A percentile compares a stretch with the other conserved stretches of the same genome.
Evolutionary conservation across 2,797 vertebrate species (phyloP).

Genomic region (Megaceryle alcyon): DNA sequence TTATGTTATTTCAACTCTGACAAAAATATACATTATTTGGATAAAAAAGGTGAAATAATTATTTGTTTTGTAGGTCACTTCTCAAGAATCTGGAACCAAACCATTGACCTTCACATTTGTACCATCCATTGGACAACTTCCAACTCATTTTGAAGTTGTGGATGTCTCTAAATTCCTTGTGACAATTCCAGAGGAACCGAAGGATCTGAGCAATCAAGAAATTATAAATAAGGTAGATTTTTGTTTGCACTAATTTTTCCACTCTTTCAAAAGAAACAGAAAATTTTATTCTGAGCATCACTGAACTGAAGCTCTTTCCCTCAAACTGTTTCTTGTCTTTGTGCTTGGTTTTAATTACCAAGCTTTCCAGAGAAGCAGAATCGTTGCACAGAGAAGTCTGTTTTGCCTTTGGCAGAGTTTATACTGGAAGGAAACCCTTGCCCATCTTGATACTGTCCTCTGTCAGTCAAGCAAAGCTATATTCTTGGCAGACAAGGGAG

Average conservation of each 20-base stretch:
- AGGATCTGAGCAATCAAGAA: slow-evolving; percentile 57
- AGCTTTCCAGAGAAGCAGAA: neutral
- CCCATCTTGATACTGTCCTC: neutral
- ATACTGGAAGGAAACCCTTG: neutral
- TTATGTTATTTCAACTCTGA: neutral
- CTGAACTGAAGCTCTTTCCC: neutral
- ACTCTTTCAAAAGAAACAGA: neutral
- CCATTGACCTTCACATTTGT: slow-evolving; percentile 85
- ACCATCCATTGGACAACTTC: slow-evolving; percentile 83
- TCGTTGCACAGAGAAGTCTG: neutral
- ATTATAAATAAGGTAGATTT: slow-evolving; percentile 73
- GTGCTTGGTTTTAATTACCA: neutral
- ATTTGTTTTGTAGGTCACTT: slow-evolving; percentile 78
- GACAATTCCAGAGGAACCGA: slow-evolving; percentile 71
- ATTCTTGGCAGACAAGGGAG: neutral
- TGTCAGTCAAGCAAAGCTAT: neutral
- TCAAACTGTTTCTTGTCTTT: neutral
- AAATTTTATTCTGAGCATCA: neutral
- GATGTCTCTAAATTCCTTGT: slow-evolving; percentile 75
- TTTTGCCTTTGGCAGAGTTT: neutral
- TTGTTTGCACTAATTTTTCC: neutral
- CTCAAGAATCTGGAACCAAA: slow-evolving; percentile 76
- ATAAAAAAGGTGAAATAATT: slow-evolving; percentile 17
- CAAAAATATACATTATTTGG: neutral
- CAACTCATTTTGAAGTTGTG: slow-evolving; percentile 76